Percentiles rank a stretch among this genome's conserved stretches.
These are phyloP conservation scores for Excalfactoria chinensis DNA, from an alignment of 2,113 vertebrate species.

Conservation along the genomic window DNA sequence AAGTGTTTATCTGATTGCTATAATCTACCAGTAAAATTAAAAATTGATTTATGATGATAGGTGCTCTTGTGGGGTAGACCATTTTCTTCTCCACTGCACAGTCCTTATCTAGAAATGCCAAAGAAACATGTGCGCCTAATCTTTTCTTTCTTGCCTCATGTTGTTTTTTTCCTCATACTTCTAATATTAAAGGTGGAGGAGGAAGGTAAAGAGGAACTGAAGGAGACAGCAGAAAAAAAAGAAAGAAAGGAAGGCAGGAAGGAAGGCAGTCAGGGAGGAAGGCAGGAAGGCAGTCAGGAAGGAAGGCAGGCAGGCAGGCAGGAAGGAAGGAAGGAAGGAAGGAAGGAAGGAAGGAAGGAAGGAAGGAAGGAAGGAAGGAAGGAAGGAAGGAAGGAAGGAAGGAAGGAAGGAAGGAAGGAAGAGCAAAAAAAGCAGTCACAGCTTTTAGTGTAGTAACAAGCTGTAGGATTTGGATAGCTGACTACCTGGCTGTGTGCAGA, in stretches of 20 bases:
- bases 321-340: no score
- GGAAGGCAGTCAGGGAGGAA: no score
- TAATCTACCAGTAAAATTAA: conserved; percentile 29
- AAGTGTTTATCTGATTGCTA: conserved; percentile 4
- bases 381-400: not conserved
- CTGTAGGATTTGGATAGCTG: not conserved
- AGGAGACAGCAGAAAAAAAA: not conserved
- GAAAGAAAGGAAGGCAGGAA: no score
- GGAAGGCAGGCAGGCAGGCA: not conserved
- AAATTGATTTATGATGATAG: conserved; percentile 4
- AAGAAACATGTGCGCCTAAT: not conserved
- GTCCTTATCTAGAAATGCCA: not conserved
- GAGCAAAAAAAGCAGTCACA: not conserved
- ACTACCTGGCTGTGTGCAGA: not conserved
- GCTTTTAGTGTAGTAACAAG: conserved; percentile 7
- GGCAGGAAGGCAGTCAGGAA: no score
- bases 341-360: no score
- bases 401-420: no score
- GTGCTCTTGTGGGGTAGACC: not conserved
- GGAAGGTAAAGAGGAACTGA: not conserved
- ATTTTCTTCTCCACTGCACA: not conserved
- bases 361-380: no score
- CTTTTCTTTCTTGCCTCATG: not conserved
- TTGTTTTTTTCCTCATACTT: not conserved
- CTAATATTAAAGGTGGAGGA: not conserved